These are phyloP conservation scores for Leptinotarsa undecemlineata DNA, from an alignment of 1,140 invertebrate genomes.

Conservation along the genomic window DNA sequence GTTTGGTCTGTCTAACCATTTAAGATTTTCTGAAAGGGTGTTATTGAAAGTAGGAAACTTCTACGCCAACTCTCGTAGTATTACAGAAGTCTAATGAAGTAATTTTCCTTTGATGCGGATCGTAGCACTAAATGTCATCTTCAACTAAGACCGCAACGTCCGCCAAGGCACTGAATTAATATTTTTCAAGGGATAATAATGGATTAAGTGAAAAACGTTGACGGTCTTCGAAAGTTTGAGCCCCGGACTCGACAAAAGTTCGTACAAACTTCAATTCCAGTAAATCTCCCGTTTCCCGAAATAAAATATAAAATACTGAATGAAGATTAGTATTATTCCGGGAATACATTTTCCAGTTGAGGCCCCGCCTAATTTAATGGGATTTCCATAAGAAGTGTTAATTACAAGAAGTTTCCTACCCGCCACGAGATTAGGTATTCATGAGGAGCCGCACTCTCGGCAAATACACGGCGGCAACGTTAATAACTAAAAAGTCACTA, in stretches of 20 bases:
- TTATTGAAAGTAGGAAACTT: too few relatives aligned
- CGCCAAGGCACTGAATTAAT: conserved; percentile 16
- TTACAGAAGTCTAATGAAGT: too few relatives aligned
- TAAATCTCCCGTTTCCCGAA: conserved; percentile 26
- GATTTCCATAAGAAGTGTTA: conserved; percentile 53
- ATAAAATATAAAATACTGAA: conserved; percentile 46
- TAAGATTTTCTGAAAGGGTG: too few relatives aligned
- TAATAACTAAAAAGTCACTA: conserved; percentile 27
- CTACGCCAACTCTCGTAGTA: too few relatives aligned
- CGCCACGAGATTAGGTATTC: conserved; percentile 24
- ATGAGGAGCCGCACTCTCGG: conserved; percentile 21
- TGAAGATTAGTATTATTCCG: conserved; percentile 47
- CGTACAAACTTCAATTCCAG: conserved; percentile 37
- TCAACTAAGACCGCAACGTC: too few relatives aligned
- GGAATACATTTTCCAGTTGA: conserved; percentile 44
- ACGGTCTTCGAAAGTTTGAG: conserved; percentile 30
- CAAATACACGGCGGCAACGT: conserved; percentile 8
- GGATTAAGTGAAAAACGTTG: conserved; percentile 36
- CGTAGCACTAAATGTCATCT: too few relatives aligned
- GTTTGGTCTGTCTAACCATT: too few relatives aligned
- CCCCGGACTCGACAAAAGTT: conserved; percentile 29
- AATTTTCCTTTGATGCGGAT: too few relatives aligned
- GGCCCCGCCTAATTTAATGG: conserved; percentile 46
- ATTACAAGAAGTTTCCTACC: conserved; percentile 29
- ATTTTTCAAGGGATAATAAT: conserved; percentile 39